phyloP scores from a whole-genome alignment of 23 tunicate genomes.

The Clavelina lepadiformis region DNA sequence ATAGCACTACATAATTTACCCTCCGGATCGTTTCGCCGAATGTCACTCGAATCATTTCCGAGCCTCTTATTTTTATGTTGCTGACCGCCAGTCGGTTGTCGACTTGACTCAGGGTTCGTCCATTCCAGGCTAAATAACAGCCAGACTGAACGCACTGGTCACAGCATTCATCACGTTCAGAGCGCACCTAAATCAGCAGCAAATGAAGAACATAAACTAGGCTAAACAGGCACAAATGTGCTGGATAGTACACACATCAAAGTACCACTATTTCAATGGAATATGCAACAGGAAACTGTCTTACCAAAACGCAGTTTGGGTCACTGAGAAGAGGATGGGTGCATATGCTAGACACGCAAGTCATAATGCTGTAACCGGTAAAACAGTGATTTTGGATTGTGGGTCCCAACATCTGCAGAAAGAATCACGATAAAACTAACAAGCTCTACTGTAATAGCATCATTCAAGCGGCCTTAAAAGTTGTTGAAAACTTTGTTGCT shows the following conservation, averaged over 20 bases:
- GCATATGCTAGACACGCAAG: slow-evolving; percentile 20
- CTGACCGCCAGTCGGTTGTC: slow-evolving; percentile 25
- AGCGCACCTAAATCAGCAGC: slow-evolving; percentile 1
- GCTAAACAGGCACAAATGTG: too few relatives aligned
- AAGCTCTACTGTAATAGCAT: too few relatives aligned
- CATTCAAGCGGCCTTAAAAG: too few relatives aligned
- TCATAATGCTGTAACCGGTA: slow-evolving; percentile 17
- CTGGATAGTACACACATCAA: too few relatives aligned
- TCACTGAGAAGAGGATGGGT: slow-evolving; percentile 18
- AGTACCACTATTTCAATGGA: too few relatives aligned
- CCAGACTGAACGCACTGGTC: slow-evolving; percentile 22
- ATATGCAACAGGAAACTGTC: too few relatives aligned
- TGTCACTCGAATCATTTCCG: slow-evolving; percentile 10
- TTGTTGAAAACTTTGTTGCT: too few relatives aligned
- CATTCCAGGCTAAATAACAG: slow-evolving; percentile 19
- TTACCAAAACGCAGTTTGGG: slow-evolving; percentile 24
- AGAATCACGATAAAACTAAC: too few relatives aligned
- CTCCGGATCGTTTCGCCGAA: slow-evolving; percentile 24
- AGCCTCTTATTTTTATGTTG: slow-evolving; percentile 2
- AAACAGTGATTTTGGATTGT: slow-evolving; percentile 13
- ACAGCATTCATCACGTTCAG: slow-evolving; percentile 7
- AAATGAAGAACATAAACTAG: too few relatives aligned
- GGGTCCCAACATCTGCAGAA: slow-evolving; percentile 13
- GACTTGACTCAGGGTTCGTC: slow-evolving; percentile 4
- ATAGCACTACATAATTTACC: slow-evolving; percentile 8